Evolutionary conservation across 2,113 vertebrate genomes (phyloP).

Genomic region (Craseonycteris thonglongyai): DNA sequence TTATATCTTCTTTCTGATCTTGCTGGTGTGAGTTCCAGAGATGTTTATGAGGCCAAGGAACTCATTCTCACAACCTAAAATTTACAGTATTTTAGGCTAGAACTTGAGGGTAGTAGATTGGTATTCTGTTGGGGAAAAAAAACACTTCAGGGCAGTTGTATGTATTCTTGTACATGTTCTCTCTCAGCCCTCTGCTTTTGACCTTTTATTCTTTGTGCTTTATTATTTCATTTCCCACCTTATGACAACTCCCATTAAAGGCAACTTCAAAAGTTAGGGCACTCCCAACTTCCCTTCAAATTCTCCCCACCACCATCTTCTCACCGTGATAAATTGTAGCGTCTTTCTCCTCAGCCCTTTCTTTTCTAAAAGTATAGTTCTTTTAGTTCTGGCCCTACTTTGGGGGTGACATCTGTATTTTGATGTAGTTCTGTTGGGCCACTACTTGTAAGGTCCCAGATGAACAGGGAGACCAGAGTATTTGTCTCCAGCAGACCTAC

Average conservation of each 20-base stretch:
- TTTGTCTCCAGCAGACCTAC: background rate
- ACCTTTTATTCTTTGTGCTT: background rate
- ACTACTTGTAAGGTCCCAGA: background rate
- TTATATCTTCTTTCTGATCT: background rate
- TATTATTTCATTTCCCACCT: background rate
- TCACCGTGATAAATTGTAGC: background rate
- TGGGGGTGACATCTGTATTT: background rate
- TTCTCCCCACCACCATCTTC: background rate
- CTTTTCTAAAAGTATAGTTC: background rate
- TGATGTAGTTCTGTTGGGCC: background rate
- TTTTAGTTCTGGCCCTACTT: background rate
- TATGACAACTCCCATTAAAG: background rate
- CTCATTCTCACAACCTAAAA: background rate
- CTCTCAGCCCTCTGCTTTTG: background rate
- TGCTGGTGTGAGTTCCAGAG: background rate
- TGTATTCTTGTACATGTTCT: background rate
- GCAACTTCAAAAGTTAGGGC: background rate
- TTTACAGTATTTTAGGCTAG: background rate
- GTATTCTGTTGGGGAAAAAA: background rate
- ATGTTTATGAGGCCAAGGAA: background rate
- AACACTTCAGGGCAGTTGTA: background rate
- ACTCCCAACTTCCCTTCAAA: background rate
- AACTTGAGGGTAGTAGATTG: background rate
- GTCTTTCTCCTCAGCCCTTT: background rate
- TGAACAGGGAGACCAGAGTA: background rate